phyloP scores from a whole-genome alignment of 2,888 invertebrate species.

The Orthosia incerta region DNA sequence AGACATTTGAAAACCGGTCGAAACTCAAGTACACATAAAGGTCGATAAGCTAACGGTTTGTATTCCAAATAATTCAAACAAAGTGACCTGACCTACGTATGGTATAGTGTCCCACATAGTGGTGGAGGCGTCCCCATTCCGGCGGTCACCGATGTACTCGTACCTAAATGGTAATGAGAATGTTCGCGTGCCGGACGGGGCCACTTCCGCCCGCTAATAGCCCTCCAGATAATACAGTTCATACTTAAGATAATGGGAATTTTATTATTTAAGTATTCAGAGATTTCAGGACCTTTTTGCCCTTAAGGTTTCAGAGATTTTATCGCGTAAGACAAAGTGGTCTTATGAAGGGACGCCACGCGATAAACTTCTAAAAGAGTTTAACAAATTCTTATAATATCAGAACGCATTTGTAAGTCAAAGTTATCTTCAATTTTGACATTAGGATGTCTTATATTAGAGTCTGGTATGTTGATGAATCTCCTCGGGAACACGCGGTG shows the following conservation, averaged over 20 bases:
- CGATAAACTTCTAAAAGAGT: slow-evolving; percentile 8
- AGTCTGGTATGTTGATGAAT: not conserved
- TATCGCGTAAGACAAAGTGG: slow-evolving; percentile 29
- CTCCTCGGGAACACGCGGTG: slow-evolving; percentile 1
- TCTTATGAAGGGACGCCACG: slow-evolving; percentile 1
- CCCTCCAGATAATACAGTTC: slow-evolving; percentile 65
- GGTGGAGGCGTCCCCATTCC: slow-evolving; percentile 48
- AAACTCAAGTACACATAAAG: slow-evolving; percentile 13
- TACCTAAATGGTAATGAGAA: slow-evolving; percentile 61
- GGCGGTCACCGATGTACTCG: slow-evolving; percentile 46
- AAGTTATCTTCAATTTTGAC: not conserved
- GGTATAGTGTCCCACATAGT: slow-evolving; percentile 42
- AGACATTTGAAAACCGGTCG: slow-evolving; percentile 5
- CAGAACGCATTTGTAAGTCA: not conserved
- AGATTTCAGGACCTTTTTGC: slow-evolving; percentile 42
- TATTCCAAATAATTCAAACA: slow-evolving; percentile 36
- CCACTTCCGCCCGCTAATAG: slow-evolving; percentile 70
- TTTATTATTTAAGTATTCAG: slow-evolving; percentile 56
- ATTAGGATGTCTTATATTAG: not conserved
- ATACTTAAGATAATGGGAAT: slow-evolving; percentile 58
- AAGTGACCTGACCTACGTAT: slow-evolving; percentile 43
- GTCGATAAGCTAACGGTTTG: slow-evolving; percentile 39
- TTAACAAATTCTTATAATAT: slow-evolving; percentile 15
- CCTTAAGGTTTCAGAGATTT: slow-evolving; percentile 32
- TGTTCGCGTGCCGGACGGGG: slow-evolving; percentile 65